Evolutionary conservation across 2,888 invertebrate genomes (phyloP).

Genomic region (Morpho deidamia): DNA sequence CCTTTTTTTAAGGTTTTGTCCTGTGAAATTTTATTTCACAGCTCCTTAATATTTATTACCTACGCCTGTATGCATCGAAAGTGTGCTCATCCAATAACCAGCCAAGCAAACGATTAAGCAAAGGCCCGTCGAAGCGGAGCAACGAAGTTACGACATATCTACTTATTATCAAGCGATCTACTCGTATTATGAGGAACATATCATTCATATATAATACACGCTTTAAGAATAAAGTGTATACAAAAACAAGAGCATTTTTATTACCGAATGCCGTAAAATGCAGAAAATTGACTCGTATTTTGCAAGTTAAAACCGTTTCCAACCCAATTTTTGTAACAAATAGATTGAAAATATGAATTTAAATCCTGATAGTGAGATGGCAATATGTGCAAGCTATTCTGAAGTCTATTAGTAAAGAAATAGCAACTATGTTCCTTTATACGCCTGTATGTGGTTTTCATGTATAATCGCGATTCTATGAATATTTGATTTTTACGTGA

Average conservation of each 20-base stretch:
- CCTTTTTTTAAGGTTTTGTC: no score
- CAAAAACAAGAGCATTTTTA: neutral
- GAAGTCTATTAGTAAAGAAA: neutral
- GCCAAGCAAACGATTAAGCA: no score
- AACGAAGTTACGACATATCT: no score
- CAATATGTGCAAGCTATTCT: neutral
- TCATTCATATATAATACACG: neutral
- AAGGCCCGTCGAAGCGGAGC: no score
- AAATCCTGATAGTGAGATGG: slow-evolving; percentile 11
- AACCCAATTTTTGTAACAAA: slow-evolving; percentile 12
- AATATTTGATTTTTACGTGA: slow-evolving; percentile 13
- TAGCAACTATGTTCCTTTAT: neutral
- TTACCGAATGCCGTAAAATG: neutral
- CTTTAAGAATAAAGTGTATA: neutral
- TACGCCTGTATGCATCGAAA: no score
- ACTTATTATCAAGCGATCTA: no score
- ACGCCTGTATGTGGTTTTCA: neutral
- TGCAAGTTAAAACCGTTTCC: slow-evolving; percentile 2
- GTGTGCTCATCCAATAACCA: no score
- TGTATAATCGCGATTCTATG: slow-evolving; percentile 9
- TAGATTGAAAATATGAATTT: slow-evolving; percentile 8
- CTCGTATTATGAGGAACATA: no score
- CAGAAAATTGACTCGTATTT: slow-evolving; percentile 10
- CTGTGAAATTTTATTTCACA: no score
- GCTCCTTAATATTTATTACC: no score